These are phyloP conservation scores for Ibidorhyncha struthersii DNA, from an alignment of 2,113 vertebrate genomes.

Conservation along the genomic window DNA sequence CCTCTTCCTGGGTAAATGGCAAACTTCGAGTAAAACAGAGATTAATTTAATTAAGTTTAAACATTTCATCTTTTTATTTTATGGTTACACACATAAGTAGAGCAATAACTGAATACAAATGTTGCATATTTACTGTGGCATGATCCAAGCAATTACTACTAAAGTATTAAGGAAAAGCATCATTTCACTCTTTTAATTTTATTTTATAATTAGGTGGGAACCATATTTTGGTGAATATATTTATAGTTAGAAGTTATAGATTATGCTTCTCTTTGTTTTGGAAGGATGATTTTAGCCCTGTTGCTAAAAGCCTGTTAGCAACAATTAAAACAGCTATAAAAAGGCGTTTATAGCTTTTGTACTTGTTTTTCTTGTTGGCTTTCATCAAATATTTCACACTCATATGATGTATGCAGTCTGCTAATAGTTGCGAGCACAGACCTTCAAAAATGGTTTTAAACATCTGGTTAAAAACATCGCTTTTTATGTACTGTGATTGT, in stretches of 20 bases:
- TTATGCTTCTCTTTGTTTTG: not conserved
- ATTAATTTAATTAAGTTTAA: slow-evolving; percentile 53
- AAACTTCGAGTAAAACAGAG: not conserved
- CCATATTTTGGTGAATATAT: not conserved
- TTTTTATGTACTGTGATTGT: not conserved
- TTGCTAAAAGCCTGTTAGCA: not conserved
- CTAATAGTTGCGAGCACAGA: not conserved
- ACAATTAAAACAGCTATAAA: slow-evolving; percentile 21
- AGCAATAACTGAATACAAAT: slow-evolving; percentile 35
- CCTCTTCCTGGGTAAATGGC: not conserved
- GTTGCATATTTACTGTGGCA: not conserved
- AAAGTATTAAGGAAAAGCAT: slow-evolving; percentile 16
- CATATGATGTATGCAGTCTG: not conserved
- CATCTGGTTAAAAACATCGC: not conserved
- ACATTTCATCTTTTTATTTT: slow-evolving; percentile 24
- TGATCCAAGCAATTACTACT: slow-evolving; percentile 29
- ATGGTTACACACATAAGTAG: slow-evolving; percentile 5
- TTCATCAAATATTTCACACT: not conserved
- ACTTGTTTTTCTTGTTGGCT: not conserved
- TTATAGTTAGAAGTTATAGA: not conserved
- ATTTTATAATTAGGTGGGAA: slow-evolving; percentile 28
- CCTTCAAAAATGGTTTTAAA: not conserved
- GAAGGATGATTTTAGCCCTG: not conserved
- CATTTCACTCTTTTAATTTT: slow-evolving; percentile 41
- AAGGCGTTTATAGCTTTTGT: not conserved